These are phyloP conservation scores for Nebria brevicollis DNA, from an alignment of 2,888 invertebrate genomes.

Conservation along the genomic window DNA sequence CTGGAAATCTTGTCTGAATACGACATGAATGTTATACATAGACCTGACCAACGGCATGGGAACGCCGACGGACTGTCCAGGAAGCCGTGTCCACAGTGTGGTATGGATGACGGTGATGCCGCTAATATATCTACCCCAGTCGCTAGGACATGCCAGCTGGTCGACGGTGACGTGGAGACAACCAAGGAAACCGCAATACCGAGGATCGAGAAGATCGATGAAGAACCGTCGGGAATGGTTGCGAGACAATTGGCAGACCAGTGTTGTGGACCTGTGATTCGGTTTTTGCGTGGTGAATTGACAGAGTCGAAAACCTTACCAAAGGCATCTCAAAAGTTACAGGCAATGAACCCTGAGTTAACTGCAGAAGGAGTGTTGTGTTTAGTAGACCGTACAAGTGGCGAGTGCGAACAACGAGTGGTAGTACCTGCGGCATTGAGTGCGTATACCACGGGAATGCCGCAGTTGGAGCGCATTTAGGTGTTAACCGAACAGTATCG, in stretches of 20 bases:
- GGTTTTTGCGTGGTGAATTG: background rate
- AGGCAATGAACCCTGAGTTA: background rate
- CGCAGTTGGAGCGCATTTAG: slow-evolving; percentile 21
- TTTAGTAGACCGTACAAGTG: background rate
- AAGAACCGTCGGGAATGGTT: too few relatives aligned
- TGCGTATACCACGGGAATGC: slow-evolving; percentile 16
- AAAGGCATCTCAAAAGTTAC: background rate
- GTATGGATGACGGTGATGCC: background rate
- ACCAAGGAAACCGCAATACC: too few relatives aligned
- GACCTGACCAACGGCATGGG: slow-evolving; percentile 15
- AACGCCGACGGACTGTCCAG: slow-evolving; percentile 22
- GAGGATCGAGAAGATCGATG: too few relatives aligned
- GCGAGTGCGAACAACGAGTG: background rate
- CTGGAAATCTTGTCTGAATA: slow-evolving; percentile 26
- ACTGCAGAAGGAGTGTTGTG: background rate
- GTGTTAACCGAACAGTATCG: slow-evolving; percentile 9
- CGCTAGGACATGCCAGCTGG: too few relatives aligned
- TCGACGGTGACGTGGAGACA: too few relatives aligned
- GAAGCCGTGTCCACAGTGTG: slow-evolving; percentile 20
- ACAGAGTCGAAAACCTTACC: slow-evolving; percentile 3
- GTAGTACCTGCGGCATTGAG: slow-evolving; percentile 12
- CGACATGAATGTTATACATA: slow-evolving; percentile 20
- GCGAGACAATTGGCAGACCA: background rate
- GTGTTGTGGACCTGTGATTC: background rate
- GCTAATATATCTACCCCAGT: too few relatives aligned